Evolutionary conservation across 1,140 invertebrate species (phyloP).

Genomic region (Lepidostoma basale): DNA sequence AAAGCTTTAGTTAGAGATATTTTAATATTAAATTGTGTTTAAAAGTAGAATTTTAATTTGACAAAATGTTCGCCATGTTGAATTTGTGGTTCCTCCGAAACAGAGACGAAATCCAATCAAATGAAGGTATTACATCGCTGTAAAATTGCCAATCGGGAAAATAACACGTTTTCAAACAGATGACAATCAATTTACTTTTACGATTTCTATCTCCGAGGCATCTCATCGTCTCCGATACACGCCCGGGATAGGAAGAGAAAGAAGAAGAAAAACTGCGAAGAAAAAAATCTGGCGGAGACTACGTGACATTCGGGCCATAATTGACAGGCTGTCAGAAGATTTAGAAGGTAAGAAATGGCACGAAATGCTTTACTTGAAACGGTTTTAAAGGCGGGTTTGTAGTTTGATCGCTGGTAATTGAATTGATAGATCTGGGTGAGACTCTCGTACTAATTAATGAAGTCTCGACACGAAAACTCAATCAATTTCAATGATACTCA

Average conservation of each 20-base stretch:
- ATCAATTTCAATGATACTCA: no score
- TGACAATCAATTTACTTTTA: constrained; percentile 21
- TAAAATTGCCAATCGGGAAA: constrained; percentile 17
- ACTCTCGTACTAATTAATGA: no score
- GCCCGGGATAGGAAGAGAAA: neutral
- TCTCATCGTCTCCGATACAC: neutral
- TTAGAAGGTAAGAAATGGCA: constrained; percentile 34
- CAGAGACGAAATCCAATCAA: neutral
- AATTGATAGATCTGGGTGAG: no score
- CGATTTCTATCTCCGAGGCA: neutral
- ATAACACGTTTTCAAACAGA: constrained; percentile 21
- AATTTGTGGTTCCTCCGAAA: no score
- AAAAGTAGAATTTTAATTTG: no score
- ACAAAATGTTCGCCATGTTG: no score
- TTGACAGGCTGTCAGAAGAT: constrained; percentile 42
- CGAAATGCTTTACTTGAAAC: neutral
- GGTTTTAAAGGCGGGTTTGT: neutral
- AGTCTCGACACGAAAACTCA: no score
- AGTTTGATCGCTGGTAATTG: no score
- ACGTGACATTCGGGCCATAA: constrained; percentile 38
- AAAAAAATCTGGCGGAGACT: constrained; percentile 27
- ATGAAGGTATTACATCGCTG: neutral
- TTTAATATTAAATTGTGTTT: no score
- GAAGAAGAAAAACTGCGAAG: constrained; percentile 24
- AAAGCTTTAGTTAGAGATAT: no score